Percentiles rank a stretch among this genome's conserved stretches.
These are phyloP conservation scores for Dicyrtomina minuta DNA, from an alignment of 2,888 invertebrate genomes.

Conservation along the genomic window DNA sequence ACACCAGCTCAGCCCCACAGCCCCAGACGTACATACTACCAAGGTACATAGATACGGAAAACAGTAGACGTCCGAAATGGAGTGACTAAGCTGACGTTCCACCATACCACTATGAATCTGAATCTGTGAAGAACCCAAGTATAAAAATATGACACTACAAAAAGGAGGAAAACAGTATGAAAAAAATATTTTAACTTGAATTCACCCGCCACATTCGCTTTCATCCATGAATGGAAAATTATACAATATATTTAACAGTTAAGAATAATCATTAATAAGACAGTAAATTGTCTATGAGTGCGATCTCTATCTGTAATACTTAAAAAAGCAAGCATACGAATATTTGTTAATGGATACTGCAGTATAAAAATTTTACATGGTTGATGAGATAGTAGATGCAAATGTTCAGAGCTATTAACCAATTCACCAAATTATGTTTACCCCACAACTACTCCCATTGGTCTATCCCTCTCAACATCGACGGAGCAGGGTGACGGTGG, in stretches of 20 bases:
- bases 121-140: background rate
- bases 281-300: too few species aligned
- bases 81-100: slow-evolving; percentile 17
- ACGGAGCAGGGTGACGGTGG: too few species aligned
- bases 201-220: slow-evolving; percentile 30
- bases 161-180: background rate
- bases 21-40: background rate
- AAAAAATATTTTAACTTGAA: background rate
- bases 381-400: background rate
- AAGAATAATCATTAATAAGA: slow-evolving; percentile 41
- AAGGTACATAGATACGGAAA: background rate
- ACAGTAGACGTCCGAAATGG: background rate
- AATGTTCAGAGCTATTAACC: background rate
- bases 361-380: too few species aligned
- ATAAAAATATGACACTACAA: background rate
- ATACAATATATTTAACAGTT: too few species aligned
- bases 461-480: background rate
- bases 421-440: background rate
- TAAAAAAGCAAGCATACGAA: too few species aligned
- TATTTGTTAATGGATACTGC: too few species aligned
- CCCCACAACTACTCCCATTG: background rate
- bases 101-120: background rate
- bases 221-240: slow-evolving; percentile 49
- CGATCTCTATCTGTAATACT: too few species aligned
- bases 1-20: too few species aligned